Conservation (phyloP, 2,888 invertebrate species). For the Buathra laborator region DNA sequence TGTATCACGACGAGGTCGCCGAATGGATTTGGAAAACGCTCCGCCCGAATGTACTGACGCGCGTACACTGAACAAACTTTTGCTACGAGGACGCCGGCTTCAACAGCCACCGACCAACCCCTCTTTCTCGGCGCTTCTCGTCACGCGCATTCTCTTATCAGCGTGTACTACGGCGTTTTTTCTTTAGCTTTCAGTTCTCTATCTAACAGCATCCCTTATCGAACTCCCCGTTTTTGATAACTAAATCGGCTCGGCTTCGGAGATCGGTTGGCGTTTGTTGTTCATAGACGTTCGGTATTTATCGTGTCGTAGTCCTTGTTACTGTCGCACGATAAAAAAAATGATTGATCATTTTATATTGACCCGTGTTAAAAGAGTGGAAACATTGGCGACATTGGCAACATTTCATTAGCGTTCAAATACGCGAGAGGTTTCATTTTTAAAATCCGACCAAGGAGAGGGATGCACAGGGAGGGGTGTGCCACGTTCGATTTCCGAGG, state of each 20-base stretch:
- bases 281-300: background rate
- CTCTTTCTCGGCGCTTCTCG: constrained; percentile 77
- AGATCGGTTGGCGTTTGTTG: background rate
- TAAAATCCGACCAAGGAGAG: background rate
- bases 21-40: constrained; percentile 48
- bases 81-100: constrained; percentile 77
- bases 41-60: constrained; percentile 80
- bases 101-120: constrained; percentile 72
- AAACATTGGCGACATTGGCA: too few species aligned
- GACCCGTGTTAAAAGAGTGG: too few species aligned
- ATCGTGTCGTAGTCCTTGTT: background rate
- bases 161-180: constrained; percentile 17
- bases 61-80: constrained; percentile 82
- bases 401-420: too few species aligned
- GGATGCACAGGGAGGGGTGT: background rate
- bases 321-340: background rate
- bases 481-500: background rate
- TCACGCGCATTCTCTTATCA: constrained; percentile 80
- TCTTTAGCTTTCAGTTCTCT: constrained; percentile 3
- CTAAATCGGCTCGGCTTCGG: background rate
- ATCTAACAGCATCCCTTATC: constrained; percentile 14
- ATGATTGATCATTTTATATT: background rate
- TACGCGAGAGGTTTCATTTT: background rate
- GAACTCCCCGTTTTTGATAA: background rate
- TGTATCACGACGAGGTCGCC: constrained; percentile 25